A percentile compares a stretch with the other conserved stretches of the same genome.
These are phyloP conservation scores for Montipora capricornis DNA, from an alignment of 64 coral and sea anemone genomes.

Conservation along the genomic window DNA sequence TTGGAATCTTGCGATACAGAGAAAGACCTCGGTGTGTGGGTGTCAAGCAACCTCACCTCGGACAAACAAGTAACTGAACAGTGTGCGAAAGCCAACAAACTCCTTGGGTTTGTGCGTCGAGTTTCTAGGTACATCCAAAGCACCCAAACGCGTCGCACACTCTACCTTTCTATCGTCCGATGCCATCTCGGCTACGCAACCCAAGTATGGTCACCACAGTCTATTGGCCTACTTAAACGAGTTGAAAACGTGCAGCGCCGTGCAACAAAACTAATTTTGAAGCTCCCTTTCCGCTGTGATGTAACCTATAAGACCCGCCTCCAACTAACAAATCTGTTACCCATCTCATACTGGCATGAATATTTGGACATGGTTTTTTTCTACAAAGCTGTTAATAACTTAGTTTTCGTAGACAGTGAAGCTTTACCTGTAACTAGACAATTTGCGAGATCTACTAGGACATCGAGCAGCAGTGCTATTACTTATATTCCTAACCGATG, in stretches of 20 bases:
- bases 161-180: slow-evolving; percentile 43
- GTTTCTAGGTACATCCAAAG: slow-evolving; percentile 37
- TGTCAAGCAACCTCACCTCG: slow-evolving; percentile 34
- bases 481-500: too few relatives aligned
- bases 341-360: slow-evolving; percentile 70
- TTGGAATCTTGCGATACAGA: slow-evolving; percentile 40
- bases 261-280: slow-evolving; percentile 46
- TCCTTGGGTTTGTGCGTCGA: slow-evolving; percentile 49
- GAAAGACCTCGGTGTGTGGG: slow-evolving; percentile 44
- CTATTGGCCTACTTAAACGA: slow-evolving; percentile 36
- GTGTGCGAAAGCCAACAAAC: slow-evolving; percentile 42
- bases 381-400: slow-evolving; percentile 12
- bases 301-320: slow-evolving; percentile 51
- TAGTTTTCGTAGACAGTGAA: slow-evolving; percentile 1
- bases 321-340: slow-evolving; percentile 36
- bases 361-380: slow-evolving; percentile 56
- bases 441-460: too few relatives aligned
- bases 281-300: slow-evolving; percentile 53
- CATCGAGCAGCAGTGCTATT: too few relatives aligned
- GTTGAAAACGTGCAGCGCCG: slow-evolving; percentile 44
- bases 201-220: slow-evolving; percentile 73
- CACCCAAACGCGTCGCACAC: slow-evolving; percentile 20
- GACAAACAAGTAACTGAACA: slow-evolving; percentile 31
- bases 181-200: slow-evolving; percentile 36
- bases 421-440: too few relatives aligned